A percentile compares a stretch with the other conserved stretches of the same genome.
Conservation (phyloP, 2,113 vertebrate genomes). For the Corythaeola cristata region DNA sequence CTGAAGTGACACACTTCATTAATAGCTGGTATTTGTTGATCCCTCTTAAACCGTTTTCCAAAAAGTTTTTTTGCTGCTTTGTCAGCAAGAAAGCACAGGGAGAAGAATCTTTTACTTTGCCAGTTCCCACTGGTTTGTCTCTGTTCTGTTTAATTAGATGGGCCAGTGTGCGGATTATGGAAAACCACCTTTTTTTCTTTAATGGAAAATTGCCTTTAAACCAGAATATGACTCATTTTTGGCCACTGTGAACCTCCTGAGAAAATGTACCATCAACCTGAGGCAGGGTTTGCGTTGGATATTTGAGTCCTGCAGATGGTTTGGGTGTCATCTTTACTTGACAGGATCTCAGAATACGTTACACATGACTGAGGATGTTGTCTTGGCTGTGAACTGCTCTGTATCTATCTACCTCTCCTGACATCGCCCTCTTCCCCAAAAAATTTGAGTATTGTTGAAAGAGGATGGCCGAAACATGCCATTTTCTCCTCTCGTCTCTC, state of each 20-base stretch:
- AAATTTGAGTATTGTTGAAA: background rate
- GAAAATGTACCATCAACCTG: too few relatives aligned
- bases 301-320: too few relatives aligned
- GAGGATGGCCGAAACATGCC: accelerated
- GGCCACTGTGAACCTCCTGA: background rate
- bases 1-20: background rate
- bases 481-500: background rate
- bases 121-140: background rate
- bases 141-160: background rate
- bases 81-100: background rate
- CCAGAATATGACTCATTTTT: background rate
- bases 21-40: background rate
- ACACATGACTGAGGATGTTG: background rate
- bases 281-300: background rate
- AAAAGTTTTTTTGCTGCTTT: background rate
- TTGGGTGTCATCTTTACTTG: background rate
- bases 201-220: background rate
- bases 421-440: background rate
- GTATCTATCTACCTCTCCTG: accelerated
- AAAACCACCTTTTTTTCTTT: background rate
- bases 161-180: background rate
- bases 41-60: background rate
- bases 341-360: background rate
- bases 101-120: background rate
- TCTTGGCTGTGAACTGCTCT: background rate